Percentiles rank a stretch among this genome's conserved stretches.
phyloP scores from a whole-genome alignment of 2,888 invertebrate species.

The Chrysina gloriosa region DNA sequence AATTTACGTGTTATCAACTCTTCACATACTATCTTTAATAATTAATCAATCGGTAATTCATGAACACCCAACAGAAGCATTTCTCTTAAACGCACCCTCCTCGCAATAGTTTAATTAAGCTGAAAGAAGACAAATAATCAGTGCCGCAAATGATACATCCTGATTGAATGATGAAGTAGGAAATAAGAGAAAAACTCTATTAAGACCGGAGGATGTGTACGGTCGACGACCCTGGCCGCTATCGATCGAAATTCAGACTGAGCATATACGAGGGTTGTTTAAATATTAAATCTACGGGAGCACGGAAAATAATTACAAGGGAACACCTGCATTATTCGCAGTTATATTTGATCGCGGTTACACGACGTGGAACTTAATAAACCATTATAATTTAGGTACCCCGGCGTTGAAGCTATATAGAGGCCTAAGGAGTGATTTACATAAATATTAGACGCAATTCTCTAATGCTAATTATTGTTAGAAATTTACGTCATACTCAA shows the following conservation, averaged over 20 bases:
- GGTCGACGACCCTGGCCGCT: conserved; percentile 50
- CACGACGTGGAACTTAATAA: background rate
- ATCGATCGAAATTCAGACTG: conserved; percentile 46
- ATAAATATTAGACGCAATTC: too few species aligned
- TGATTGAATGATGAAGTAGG: conserved; percentile 38
- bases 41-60: background rate
- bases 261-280: conserved; percentile 2
- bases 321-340: conserved; percentile 5
- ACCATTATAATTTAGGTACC: background rate
- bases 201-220: conserved; percentile 44
- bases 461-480: too few species aligned
- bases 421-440: too few species aligned
- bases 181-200: conserved; percentile 47
- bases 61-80: background rate
- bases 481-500: too few species aligned
- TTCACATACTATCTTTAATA: background rate
- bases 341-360: conserved; percentile 3
- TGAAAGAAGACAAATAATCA: conserved; percentile 29
- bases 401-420: too few species aligned
- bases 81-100: background rate
- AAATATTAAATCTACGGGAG: conserved; percentile 9
- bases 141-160: conserved; percentile 23
- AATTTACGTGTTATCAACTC: too few species aligned
- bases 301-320: conserved; percentile 15
- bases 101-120: conserved; percentile 19